A percentile compares a stretch with the other conserved stretches of the same genome.
phyloP scores from a whole-genome alignment of 2,797 vertebrate genomes.

The Apogon talboti region DNA sequence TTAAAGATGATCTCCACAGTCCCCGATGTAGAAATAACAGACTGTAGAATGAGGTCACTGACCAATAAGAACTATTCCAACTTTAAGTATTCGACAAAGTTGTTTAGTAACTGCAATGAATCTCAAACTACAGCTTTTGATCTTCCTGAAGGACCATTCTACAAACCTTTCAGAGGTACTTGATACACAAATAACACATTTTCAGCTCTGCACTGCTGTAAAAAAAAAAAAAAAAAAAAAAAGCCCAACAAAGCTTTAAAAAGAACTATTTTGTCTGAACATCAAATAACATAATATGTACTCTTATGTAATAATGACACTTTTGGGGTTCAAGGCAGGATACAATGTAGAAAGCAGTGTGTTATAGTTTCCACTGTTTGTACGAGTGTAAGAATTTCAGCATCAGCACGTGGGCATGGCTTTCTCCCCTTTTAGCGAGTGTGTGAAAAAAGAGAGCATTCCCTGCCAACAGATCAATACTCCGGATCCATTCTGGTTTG shows the following conservation, averaged over 20 bases:
- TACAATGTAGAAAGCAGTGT: fast-evolving
- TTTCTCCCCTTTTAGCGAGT: constrained; percentile 16
- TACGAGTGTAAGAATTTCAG: constrained; percentile 2
- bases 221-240: too few relatives aligned
- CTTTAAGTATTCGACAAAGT: too few relatives aligned
- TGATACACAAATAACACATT: background rate
- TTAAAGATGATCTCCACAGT: too few relatives aligned
- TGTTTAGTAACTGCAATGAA: constrained; percentile 18
- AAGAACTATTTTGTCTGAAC: background rate
- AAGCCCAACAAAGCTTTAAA: background rate
- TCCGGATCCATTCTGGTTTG: constrained; percentile 77
- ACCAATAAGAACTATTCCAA: too few relatives aligned
- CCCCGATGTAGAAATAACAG: too few relatives aligned
- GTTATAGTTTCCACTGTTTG: background rate
- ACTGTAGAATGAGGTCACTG: too few relatives aligned
- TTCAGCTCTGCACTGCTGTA: background rate
- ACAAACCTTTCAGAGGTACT: background rate
- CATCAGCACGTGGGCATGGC: background rate
- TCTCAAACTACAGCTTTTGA: constrained; percentile 26
- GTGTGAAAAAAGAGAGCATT: constrained; percentile 63
- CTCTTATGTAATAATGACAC: background rate
- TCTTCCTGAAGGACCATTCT: background rate
- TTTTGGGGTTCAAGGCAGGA: background rate
- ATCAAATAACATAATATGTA: background rate
- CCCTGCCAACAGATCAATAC: constrained; percentile 75